Base-by-base conservation (phyloP, 2,113 vertebrate species). In the Charina bottae region DNA sequence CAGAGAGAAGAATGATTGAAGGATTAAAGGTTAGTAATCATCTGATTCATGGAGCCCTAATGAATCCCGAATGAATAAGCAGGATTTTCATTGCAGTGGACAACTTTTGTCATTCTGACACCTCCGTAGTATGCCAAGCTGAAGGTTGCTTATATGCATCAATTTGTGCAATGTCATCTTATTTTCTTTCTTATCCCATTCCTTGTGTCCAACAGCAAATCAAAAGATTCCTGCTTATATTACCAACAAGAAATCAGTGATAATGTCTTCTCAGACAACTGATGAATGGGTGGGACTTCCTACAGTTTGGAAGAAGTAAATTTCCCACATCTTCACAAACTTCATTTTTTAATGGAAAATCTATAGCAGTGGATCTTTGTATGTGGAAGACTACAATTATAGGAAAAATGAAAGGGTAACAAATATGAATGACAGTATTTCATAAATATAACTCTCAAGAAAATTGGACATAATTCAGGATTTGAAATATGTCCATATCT, bases 401-500 rank as follows among this genome's bases (percentile, higher is more conserved):
- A 37, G 24, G 53, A 54, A 33, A 53, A 58, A 26, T 58, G 53
- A 58, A 91, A 87, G 62, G 60, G 33, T 64, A 72, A 55, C 13
- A 42, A 78, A 87, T 78, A 26, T 58, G 26, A 87, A 78, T 58
- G 62, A 33, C 49, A 55, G 15, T 46, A 28, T 53, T 78, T 87
- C 46, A 86, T 53, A 91, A 87, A 91, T 55, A 42, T 26, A 53
- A n/a, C 33, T 7, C 46, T 83, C 21, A 87, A 91, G 59, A 64
- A 62, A 64, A 86, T 85, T 86, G 59, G 83, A 87, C 55, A 33
- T 59, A 92, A n/a, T 88, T 83, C 68, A 83, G 33, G 55, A 88
- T 46, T 10, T 37, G 49, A 87, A 88, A 59, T 55, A 88, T 24
- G 21, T 59, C 46, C 37, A 88, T 62, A 88, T 59, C 85, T 91